Conservation (phyloP, 1,140 invertebrate species). For the Globodera rostochiensis region DNA sequence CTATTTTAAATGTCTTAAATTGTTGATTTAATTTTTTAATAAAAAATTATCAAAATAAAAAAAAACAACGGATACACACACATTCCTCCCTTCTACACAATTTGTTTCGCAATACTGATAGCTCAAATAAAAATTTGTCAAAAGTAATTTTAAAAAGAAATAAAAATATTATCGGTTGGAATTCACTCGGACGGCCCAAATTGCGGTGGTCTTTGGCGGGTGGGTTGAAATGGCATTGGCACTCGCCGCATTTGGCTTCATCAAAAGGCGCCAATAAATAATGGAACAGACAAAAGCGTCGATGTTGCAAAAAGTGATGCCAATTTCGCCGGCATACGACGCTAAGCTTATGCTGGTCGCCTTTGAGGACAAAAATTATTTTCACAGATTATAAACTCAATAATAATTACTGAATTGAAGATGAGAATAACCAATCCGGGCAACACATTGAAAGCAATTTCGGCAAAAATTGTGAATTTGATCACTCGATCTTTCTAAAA, state of each 20-base stretch:
- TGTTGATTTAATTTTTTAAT: no score
- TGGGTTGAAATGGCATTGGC: neutral
- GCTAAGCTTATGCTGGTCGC: neutral
- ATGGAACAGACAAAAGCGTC: constrained; percentile 1
- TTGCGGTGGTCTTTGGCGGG: no score
- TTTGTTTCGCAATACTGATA: no score
- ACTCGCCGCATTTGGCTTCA: neutral
- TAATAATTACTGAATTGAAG: constrained; percentile 7
- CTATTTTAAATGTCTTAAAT: no score
- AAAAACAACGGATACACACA: no score
- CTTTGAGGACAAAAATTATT: neutral
- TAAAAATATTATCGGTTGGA: no score
- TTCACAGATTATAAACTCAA: neutral
- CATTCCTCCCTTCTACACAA: no score
- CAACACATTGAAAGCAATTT: constrained; percentile 16
- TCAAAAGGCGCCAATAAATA: neutral
- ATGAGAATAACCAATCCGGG: constrained; percentile 3
- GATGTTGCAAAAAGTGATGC: neutral
- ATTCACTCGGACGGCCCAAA: no score
- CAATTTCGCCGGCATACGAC: neutral
- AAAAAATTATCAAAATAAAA: no score
- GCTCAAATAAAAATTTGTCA: no score
- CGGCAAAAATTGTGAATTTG: constrained; percentile 11
- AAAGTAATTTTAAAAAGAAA: no score
- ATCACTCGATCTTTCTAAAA: constrained; percentile 24